Base-by-base conservation (phyloP, 2,113 vertebrate species). In the Gallinago media region DNA sequence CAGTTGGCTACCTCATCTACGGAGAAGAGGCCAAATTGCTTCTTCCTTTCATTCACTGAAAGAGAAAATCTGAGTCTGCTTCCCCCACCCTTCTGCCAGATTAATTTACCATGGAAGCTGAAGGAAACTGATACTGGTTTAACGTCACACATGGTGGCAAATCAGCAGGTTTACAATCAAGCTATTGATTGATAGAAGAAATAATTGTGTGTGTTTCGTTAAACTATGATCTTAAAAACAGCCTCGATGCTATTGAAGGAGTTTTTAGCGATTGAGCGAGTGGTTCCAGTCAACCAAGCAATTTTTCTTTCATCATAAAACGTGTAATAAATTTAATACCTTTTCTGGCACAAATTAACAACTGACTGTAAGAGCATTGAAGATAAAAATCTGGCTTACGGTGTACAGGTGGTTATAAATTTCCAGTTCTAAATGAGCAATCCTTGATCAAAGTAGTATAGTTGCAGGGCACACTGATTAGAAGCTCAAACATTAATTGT, bases 351-450 rank as follows among this genome's bases (percentile, higher is more conserved):
- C 52, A 85, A 87, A 81, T 70, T 73, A 88, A 20, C 75, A 72
- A 63, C 58, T 36, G 16, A 71, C 29, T 79, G 54, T 59, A 92
- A 80, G 68, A 92, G 42, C 50, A 52, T 15, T 55, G 65, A 90
- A 94, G 89, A 89, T 89, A 87, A 94, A 87, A 81, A 89, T 92
- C 92, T 75, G 68, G 63, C 50, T 92, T 89, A 27, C 1, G 44
- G 42, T 23, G 14, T 82, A 89, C 32, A 81, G 86, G 61, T n/a
- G 56, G 83, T 75, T 92, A 65, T 81, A 85, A 95, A 95, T 81
- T 68, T 91, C 61, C 61, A 20, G 22, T 42, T 92, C 46, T 50
- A 80, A 83, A 95, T 23, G 61, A 92, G 56, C 47, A 86, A 52
- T 54, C 83, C 32, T 92, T 75, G 79, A 95, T 91, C 86, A 94